These are phyloP conservation scores for Prionailurus viverrinus DNA, from an alignment of 2,113 vertebrate species.

Conservation along the genomic window DNA sequence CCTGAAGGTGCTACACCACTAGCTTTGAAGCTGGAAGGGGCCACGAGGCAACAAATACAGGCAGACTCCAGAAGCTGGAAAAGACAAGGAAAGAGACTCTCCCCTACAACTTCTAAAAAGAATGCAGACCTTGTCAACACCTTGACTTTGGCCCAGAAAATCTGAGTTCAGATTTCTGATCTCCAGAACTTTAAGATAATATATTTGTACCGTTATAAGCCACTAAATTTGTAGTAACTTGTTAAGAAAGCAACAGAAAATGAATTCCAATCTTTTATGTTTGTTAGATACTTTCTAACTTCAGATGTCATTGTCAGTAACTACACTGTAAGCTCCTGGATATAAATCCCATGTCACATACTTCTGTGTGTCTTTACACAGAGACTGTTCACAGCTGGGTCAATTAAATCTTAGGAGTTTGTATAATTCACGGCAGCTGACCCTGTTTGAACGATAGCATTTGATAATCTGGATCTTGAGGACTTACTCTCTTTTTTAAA, in stretches of 20 bases:
- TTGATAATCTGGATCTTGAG: background rate
- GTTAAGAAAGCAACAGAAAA: background rate
- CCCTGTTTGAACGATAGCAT: background rate
- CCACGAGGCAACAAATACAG: background rate
- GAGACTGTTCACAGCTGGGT: background rate
- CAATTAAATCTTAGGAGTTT: background rate
- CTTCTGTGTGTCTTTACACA: background rate
- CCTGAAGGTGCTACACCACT: too few relatives aligned
- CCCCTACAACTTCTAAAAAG: background rate
- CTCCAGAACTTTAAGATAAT: background rate
- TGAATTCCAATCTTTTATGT: background rate
- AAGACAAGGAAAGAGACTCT: background rate
- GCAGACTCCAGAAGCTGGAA: background rate
- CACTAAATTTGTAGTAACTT: background rate
- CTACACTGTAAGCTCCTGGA: background rate
- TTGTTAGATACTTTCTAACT: background rate
- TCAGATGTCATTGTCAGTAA: background rate
- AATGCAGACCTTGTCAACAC: background rate
- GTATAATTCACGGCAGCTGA: background rate
- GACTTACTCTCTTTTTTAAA: background rate
- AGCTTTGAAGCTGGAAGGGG: background rate
- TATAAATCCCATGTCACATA: background rate
- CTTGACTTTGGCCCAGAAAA: background rate
- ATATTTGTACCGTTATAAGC: background rate
- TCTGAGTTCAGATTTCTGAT: background rate